Conservation (phyloP, 2,888 invertebrate genomes). For the Cordilura impudica region DNA sequence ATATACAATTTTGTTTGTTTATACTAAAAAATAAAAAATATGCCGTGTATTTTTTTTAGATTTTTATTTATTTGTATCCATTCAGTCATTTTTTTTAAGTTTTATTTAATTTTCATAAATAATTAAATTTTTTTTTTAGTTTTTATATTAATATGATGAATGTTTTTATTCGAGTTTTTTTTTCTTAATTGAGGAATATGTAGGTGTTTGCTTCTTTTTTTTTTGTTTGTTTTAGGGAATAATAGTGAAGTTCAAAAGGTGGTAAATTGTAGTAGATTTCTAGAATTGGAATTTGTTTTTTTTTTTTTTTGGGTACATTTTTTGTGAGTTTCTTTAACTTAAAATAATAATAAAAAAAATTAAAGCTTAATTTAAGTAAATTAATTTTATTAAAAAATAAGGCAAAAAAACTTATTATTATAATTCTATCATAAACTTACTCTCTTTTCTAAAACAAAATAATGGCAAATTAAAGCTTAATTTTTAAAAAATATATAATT, state of each 20-base stretch:
- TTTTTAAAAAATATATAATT: constrained; percentile 47
- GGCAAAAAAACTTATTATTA: constrained; percentile 24
- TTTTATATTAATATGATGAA: constrained; percentile 20
- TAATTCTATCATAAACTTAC: not conserved
- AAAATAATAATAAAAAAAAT: constrained; percentile 37
- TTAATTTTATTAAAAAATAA: constrained; percentile 36
- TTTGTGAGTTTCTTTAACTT: constrained; percentile 17
- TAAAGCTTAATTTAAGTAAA: constrained; percentile 44
- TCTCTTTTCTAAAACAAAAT: constrained; percentile 17
- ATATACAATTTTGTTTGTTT: constrained; percentile 49
- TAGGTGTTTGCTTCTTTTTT: not conserved
- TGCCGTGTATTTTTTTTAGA: constrained; percentile 46
- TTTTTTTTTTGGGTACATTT: not conserved
- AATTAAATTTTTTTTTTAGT: constrained; percentile 17
- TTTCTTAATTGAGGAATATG: not conserved
- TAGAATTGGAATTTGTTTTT: constrained; percentile 4
- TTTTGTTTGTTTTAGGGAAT: not conserved
- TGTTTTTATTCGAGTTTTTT: constrained; percentile 21
- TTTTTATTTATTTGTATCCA: constrained; percentile 45
- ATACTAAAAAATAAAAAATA: constrained; percentile 61
- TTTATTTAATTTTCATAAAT: constrained; percentile 27
- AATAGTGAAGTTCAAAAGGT: constrained; percentile 18
- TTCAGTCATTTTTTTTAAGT: constrained; percentile 56
- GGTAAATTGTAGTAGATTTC: constrained; percentile 30
- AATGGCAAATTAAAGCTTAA: constrained; percentile 75